Conservation (phyloP, 1,140 invertebrate species). For the Saccostrea glomerata region DNA sequence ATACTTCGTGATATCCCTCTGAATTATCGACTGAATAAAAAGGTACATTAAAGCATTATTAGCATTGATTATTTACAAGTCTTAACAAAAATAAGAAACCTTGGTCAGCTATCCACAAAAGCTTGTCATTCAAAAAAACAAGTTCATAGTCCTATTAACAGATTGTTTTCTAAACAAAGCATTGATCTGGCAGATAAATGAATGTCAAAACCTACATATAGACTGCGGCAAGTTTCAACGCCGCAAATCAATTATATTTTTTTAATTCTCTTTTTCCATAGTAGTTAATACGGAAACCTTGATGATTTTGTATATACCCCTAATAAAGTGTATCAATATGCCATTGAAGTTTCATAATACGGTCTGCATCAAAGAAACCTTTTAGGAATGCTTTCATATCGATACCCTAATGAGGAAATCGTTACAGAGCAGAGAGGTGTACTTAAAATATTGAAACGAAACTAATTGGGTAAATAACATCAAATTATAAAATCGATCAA, state of each 20-base stretch:
- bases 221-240: neutral
- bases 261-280: neutral
- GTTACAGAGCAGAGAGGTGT: neutral
- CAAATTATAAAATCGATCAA: conserved; percentile 33
- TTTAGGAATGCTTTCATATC: neutral
- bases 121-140: neutral
- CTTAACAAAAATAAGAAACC: neutral
- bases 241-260: neutral
- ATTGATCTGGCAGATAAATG: neutral
- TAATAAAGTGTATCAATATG: conserved; percentile 12
- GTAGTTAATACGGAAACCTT: conserved; percentile 3
- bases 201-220: neutral
- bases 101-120: neutral
- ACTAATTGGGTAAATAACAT: conserved; percentile 38
- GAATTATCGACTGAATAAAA: neutral
- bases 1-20: neutral
- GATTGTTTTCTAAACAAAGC: neutral
- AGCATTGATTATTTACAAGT: neutral
- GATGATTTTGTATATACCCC: neutral
- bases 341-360: conserved; percentile 5
- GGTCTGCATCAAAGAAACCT: conserved; percentile 1
- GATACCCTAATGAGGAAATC: conserved; percentile 25
- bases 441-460: conserved; percentile 33
- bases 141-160: neutral
- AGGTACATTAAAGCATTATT: neutral